Conservation (phyloP, 2,888 invertebrate genomes). For the Cristatella mucedo region DNA sequence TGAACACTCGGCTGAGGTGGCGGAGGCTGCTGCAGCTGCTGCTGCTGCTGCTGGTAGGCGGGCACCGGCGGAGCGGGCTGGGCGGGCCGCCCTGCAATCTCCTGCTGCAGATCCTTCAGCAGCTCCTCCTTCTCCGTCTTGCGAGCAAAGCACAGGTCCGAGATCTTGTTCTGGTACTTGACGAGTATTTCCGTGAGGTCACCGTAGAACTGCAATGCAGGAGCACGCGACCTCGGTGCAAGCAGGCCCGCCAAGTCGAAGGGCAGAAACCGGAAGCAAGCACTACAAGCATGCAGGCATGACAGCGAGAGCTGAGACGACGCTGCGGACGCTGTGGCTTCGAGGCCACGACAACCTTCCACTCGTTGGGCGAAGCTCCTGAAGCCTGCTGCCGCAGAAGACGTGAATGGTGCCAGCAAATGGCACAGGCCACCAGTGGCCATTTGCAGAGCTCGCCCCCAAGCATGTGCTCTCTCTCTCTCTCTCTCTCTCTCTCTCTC, state of each 20-base stretch:
- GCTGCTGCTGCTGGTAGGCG: conserved; percentile 23
- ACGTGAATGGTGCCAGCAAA: too few relatives aligned
- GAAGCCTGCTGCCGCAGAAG: too few relatives aligned
- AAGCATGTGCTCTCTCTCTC: too few relatives aligned
- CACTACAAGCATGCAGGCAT: too few relatives aligned
- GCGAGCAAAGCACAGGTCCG: conserved; percentile 93
- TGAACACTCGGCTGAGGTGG: conserved; percentile 14
- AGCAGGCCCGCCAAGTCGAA: neutral
- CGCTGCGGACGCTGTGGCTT: too few relatives aligned
- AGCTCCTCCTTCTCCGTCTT: conserved; percentile 97
- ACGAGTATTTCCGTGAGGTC: conserved; percentile 61
- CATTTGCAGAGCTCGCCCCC: too few relatives aligned
- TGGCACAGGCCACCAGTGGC: too few relatives aligned
- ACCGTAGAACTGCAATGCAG: conserved; percentile 43
- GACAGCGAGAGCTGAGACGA: too few relatives aligned
- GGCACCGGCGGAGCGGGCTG: conserved; percentile 28
- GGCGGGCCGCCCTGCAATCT: conserved; percentile 44
- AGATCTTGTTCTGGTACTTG: conserved; percentile 87
- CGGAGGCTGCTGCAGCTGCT: conserved; percentile 10
- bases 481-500: too few relatives aligned
- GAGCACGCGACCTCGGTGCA: conserved; percentile 3
- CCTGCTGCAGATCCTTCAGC: conserved; percentile 75
- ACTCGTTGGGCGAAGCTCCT: too few relatives aligned
- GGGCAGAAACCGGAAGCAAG: too few relatives aligned
- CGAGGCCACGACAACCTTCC: too few relatives aligned